phyloP scores from a whole-genome alignment of 2,113 vertebrate species.

The Lonchura striata region DNA sequence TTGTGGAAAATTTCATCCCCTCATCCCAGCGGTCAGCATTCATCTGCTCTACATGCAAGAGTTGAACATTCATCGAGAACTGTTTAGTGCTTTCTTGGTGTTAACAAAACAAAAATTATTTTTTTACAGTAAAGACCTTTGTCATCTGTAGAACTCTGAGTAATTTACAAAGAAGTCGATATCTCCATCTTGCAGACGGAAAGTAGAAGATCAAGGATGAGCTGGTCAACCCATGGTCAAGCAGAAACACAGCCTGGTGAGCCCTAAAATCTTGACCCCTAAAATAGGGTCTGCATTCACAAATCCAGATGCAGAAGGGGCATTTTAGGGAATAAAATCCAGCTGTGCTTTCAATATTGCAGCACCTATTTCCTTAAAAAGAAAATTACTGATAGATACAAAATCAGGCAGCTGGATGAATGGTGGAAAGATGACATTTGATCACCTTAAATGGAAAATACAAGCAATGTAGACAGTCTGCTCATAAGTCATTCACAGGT shows the following conservation, averaged over 20 bases:
- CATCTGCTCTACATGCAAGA: not conserved
- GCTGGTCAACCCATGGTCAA: not conserved
- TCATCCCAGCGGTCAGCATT: not conserved
- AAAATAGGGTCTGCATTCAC: not conserved
- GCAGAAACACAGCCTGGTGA: not conserved
- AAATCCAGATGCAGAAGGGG: not conserved
- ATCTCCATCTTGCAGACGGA: not conserved
- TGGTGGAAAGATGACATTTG: not conserved
- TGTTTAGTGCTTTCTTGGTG: not conserved
- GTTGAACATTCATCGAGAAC: not conserved
- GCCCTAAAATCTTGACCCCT: not conserved
- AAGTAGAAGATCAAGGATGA: not conserved
- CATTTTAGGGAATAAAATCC: not conserved
- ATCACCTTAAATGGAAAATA: slow-evolving; percentile 52
- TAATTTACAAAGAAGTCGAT: not conserved
- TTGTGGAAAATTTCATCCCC: not conserved
- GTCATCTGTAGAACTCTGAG: not conserved
- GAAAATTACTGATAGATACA: not conserved
- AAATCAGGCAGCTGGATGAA: not conserved
- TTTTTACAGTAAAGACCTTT: not conserved
- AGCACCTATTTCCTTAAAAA: not conserved
- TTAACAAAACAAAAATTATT: not conserved
- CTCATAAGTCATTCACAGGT: not conserved
- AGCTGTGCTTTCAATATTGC: not conserved
- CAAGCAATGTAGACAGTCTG: not conserved